Base-by-base conservation (phyloP, 2,888 invertebrate species). In the Atrina japonica region DNA sequence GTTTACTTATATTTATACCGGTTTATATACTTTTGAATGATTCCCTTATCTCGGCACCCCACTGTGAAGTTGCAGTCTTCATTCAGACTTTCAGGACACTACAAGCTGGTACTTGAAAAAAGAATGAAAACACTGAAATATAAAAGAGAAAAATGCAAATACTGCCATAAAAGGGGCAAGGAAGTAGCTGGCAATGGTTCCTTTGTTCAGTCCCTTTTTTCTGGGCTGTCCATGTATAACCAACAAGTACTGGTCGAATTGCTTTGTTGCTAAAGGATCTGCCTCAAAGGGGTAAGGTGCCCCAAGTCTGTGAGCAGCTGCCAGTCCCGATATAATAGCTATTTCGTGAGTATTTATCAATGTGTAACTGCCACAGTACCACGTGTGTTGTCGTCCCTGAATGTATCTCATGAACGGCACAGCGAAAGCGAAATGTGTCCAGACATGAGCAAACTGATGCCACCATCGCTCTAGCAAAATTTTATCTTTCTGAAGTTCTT, bases 291-390 rank as follows among this genome's bases (percentile, higher is more conserved):
- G 86, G 70, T 86, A 86, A 0, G 77, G 76, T 7, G 84, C 83
- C 7, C 86, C 84, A 7, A 86, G 75, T 2, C 84, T 67, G 41
- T 78, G 78, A 7, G 86, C 86, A 6, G 82, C 85, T 11, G 86
- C 80, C 7, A 86, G 66, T 16, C 86, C 86, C n/a, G 85, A 86
- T 64, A 85, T 83, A 30, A 83, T 72, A 11, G 79, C 86, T 18
- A 83, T 82, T 60, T 85, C 85, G 66, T 85, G 85, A 18, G 86
- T 86, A 71, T 83, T 84, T 40, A 86, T 82, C 9, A 85, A 77
- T 0, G 85, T 86, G 76, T 85, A 86, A 1, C 83, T 77, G 0
- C 86, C 85, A 75, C 81, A 81, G 63, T 78, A 85, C 74, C 81
- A 84, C 2, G 83, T 82, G 60, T 83, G 69, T 59, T 78, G 69